Percentiles rank a stretch among this genome's conserved stretches.
Evolutionary conservation across 2,797 vertebrate genomes (phyloP).

Genomic region (Stomatorhinus walkeri): DNA sequence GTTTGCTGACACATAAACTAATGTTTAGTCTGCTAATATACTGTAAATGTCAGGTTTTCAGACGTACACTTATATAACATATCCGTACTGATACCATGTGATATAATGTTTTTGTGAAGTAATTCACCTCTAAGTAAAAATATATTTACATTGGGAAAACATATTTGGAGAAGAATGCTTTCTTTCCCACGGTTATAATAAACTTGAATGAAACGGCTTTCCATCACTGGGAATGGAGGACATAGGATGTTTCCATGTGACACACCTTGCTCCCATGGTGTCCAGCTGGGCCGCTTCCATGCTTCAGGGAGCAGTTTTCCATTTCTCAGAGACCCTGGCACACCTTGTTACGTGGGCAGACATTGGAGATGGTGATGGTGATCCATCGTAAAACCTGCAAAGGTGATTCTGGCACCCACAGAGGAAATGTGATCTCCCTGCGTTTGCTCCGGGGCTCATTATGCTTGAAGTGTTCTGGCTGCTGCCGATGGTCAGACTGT

Average conservation of each 20-base stretch:
- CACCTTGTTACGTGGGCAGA: not conserved
- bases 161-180: not conserved
- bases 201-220: not conserved
- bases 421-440: not conserved
- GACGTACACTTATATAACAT: not conserved
- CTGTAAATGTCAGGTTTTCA: not conserved
- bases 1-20: not conserved
- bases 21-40: not conserved
- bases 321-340: not conserved
- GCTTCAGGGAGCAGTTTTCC: not conserved
- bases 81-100: not conserved
- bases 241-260: not conserved
- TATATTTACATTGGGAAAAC: not conserved
- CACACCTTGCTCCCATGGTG: not conserved
- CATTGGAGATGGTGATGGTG: not conserved
- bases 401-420: not conserved
- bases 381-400: not conserved
- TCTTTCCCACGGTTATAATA: not conserved
- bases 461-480: not conserved
- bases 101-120: not conserved
- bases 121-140: not conserved
- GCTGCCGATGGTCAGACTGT: not conserved
- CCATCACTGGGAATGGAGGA: not conserved
- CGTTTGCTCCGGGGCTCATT: not conserved
- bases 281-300: not conserved